Base-by-base conservation (phyloP, 2,888 invertebrate species). In the Corythucha ciliata region DNA sequence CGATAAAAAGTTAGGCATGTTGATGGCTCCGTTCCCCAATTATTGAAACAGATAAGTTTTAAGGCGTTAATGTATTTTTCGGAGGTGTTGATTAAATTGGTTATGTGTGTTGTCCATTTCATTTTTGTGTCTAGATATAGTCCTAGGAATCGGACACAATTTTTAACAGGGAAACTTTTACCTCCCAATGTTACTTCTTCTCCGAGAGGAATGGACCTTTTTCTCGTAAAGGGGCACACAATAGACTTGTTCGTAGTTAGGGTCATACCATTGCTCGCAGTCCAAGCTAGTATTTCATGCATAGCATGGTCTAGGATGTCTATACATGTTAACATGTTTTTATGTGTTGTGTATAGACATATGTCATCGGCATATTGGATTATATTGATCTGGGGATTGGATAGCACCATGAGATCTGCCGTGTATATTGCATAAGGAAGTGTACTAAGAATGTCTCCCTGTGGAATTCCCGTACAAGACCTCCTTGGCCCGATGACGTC, bases 311-410 rank as follows among this genome's bases (percentile, higher is more conserved):
- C 6, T 4, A 39, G 10, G 16, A 20, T n/a, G n/a, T 5, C 6
- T 10, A 20, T 39, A 10, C 20, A 39, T n/a, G n/a, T n/a, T n/a
- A n/a, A n/a, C n/a, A n/a, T n/a, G n/a, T n/a, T n/a, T n/a, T n/a
- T n/a, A n/a, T n/a, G n/a, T n/a, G n/a, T n/a, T n/a, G n/a, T n/a
- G 21, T 39, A 39, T 6, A 21, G 16, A 10, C 40, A 39, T 6
- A 39, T 21, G 22, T 39, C 40, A 22, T 39, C 40, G 4, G 40
- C 40, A 22, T 20, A 39, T 39, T 39, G 40, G 4, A 39, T 3
- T n/a, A 39, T 20, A 18, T 4, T 3, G 6, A 39, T 22, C 3
- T 21, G 20, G 6, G 6, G 6, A 20, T 18, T n/a, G 20, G 21
- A 20, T 6, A 18, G 20, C 20, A 20, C 12, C 16, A 5, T 22